phyloP scores from a whole-genome alignment of 2,113 vertebrate genomes.

The Anser brachyrhynchus region DNA sequence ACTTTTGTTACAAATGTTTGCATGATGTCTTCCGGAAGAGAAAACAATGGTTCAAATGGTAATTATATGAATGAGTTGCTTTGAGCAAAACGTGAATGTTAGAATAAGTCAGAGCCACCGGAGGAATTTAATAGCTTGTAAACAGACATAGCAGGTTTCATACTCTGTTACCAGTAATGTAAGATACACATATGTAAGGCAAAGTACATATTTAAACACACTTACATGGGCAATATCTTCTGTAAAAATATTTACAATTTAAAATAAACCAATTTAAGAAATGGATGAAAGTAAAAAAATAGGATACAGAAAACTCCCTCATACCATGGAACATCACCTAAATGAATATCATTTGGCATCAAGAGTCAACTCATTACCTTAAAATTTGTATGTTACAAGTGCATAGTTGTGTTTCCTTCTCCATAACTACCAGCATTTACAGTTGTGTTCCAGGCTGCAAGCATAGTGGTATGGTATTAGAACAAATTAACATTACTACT shows the following conservation, averaged over 20 bases:
- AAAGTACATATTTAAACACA: slow-evolving; percentile 76
- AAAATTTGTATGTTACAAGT: slow-evolving; percentile 74
- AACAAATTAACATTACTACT: slow-evolving; percentile 50
- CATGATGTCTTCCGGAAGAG: background rate
- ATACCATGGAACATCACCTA: slow-evolving; percentile 66
- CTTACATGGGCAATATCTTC: slow-evolving; percentile 75
- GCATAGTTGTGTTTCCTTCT: slow-evolving; percentile 79
- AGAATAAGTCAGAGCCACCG: slow-evolving; percentile 49
- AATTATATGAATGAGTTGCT: slow-evolving; percentile 30
- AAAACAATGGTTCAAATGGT: slow-evolving; percentile 51
- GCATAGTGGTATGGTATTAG: slow-evolving; percentile 64
- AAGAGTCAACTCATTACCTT: slow-evolving; percentile 71
- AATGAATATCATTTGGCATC: slow-evolving; percentile 72
- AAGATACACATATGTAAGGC: slow-evolving; percentile 78
- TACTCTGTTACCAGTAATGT: slow-evolving; percentile 70
- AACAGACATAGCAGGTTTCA: slow-evolving; percentile 65
- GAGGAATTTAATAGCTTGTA: slow-evolving; percentile 71
- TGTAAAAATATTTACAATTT: slow-evolving; percentile 76
- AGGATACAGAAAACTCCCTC: slow-evolving; percentile 73
- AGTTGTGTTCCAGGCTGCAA: slow-evolving; percentile 68
- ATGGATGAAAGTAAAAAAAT: slow-evolving; percentile 68
- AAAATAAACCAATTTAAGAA: slow-evolving; percentile 72
- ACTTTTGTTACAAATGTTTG: slow-evolving; percentile 6
- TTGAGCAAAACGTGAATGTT: slow-evolving; percentile 46
- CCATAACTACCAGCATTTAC: slow-evolving; percentile 52